These are phyloP conservation scores for Synergus umbraculus DNA, from an alignment of 2,888 invertebrate genomes.

Conservation along the genomic window DNA sequence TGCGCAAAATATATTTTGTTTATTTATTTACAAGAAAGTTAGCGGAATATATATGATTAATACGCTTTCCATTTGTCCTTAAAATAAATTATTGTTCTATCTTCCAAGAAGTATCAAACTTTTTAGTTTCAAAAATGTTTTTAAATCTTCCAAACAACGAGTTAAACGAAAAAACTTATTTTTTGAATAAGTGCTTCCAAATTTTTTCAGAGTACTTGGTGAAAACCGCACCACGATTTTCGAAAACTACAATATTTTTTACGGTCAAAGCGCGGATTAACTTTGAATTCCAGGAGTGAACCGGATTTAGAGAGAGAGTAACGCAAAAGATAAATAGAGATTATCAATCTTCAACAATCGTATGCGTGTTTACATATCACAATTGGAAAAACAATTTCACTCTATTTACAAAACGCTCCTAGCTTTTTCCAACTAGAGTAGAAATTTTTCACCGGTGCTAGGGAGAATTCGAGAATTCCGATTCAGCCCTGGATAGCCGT, in stretches of 20 bases:
- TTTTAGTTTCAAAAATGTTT: not conserved
- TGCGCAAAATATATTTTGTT: no score
- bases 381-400: not conserved
- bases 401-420: not conserved
- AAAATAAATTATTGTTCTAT: not conserved
- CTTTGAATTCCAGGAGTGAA: not conserved
- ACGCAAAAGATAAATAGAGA: not conserved
- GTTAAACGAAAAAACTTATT: not conserved
- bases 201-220: not conserved
- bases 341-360: not conserved
- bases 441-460: not conserved
- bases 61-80: not conserved
- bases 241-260: not conserved
- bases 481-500: not conserved
- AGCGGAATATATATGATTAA: no score
- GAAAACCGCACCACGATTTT: not conserved
- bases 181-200: not conserved
- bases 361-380: not conserved
- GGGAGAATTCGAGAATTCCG: not conserved
- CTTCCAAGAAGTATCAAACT: not conserved
- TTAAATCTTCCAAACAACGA: not conserved
- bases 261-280: slow-evolving; percentile 5
- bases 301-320: not conserved
- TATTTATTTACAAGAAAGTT: no score
- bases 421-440: not conserved